Evolutionary conservation across 2,113 vertebrate genomes (phyloP).

Genomic region (Muscicapa adusta): DNA sequence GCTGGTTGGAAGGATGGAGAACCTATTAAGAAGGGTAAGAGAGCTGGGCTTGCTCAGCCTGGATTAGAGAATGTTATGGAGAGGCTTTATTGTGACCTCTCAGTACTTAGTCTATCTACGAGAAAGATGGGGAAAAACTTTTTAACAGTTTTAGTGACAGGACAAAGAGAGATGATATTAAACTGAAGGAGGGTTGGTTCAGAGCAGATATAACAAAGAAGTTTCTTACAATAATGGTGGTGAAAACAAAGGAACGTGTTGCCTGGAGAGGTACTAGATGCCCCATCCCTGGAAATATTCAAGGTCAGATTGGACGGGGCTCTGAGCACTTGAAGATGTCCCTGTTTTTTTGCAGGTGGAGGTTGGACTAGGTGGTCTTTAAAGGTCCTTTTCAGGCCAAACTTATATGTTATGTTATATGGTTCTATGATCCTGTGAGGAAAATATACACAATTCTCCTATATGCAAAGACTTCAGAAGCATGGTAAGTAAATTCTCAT

Average conservation of each 20-base stretch:
- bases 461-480: not conserved
- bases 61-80: not conserved
- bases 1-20: not conserved
- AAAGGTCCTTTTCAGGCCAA: not conserved
- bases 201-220: not conserved
- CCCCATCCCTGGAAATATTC: not conserved
- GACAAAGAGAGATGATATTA: not conserved
- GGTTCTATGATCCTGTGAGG: not conserved
- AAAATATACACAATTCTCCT: not conserved
- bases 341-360: not conserved
- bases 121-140: not conserved
- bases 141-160: not conserved
- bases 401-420: not conserved
- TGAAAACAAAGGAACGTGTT: not conserved
- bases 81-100: not conserved
- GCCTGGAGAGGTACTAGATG: fast-evolving
- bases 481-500: not conserved
- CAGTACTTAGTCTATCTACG: not conserved
- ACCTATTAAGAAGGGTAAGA: not conserved
- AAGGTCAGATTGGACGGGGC: not conserved
- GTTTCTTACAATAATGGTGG: not conserved
- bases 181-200: fast-evolving
- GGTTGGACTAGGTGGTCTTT: not conserved
- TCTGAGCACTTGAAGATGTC: not conserved
- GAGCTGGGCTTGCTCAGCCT: not conserved